Conservation (phyloP, 2,113 vertebrate genomes). For the Pavo muticus region DNA sequence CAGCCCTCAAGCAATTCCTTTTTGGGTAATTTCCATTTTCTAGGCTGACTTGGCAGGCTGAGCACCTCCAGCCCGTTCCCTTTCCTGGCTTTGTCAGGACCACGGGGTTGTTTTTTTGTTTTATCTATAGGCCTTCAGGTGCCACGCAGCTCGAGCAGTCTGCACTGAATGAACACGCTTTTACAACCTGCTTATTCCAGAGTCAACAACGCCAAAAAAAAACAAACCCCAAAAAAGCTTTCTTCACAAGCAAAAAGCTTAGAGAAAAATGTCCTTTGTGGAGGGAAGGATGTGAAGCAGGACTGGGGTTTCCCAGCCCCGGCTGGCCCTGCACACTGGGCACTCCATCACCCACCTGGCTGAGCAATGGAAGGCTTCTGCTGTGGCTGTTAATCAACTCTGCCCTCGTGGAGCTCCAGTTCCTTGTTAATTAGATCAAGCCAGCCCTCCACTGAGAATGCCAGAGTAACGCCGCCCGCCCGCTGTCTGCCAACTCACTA, state of each 20-base stretch:
- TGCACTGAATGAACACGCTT: background rate
- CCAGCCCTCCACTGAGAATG: slow-evolving; percentile 1
- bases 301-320: background rate
- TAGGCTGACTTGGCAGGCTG: background rate
- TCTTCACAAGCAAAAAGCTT: background rate
- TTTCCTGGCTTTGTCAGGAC: background rate
- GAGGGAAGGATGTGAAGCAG: background rate
- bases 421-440: slow-evolving; percentile 11
- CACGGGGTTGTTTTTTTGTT: background rate
- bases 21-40: background rate
- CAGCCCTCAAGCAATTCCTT: background rate
- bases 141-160: background rate
- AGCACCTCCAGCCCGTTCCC: background rate
- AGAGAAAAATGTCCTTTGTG: background rate
- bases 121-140: background rate
- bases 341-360: background rate
- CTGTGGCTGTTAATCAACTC: background rate
- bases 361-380: background rate
- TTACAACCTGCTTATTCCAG: background rate
- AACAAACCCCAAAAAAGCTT: background rate
- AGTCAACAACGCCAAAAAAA: background rate
- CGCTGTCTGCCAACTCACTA: slow-evolving; percentile 32
- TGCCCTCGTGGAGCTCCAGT: background rate
- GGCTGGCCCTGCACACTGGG: background rate
- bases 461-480: background rate